Percentiles rank a stretch among this genome's conserved stretches.
Evolutionary conservation across 2,797 vertebrate genomes (phyloP).

Genomic region (Lepus townsendii): DNA sequence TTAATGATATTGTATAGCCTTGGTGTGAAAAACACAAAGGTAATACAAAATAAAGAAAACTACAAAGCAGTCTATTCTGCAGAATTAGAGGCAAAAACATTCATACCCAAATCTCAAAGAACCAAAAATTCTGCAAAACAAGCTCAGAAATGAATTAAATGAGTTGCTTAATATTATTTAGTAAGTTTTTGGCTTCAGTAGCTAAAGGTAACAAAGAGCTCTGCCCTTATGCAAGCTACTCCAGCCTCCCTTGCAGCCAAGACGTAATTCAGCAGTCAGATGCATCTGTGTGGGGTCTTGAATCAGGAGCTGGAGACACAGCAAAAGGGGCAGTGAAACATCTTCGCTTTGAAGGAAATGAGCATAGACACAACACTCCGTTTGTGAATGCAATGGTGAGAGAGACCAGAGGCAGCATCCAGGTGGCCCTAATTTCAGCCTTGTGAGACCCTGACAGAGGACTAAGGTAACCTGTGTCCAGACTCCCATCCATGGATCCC

Average conservation of each 20-base stretch:
- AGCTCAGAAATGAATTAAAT: too few species aligned
- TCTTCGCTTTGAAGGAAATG: not conserved
- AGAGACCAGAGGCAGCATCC: not conserved
- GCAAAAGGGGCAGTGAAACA: not conserved
- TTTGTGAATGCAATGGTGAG: not conserved
- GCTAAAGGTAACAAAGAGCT: not conserved
- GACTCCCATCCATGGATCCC: not conserved
- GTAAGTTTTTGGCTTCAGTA: not conserved
- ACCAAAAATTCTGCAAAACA: too few species aligned
- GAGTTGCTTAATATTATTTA: not conserved
- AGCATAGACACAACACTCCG: not conserved
- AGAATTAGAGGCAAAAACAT: too few species aligned
- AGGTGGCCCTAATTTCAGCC: not conserved
- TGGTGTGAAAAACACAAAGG: too few species aligned
- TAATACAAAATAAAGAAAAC: too few species aligned
- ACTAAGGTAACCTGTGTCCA: not conserved
- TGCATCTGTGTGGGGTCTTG: not conserved
- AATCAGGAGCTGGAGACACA: not conserved
- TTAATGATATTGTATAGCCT: too few species aligned
- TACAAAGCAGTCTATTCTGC: too few species aligned
- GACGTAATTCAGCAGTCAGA: not conserved
- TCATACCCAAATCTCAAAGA: too few species aligned
- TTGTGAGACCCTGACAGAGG: not conserved
- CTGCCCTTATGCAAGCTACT: not conserved
- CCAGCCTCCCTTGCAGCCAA: not conserved